These are phyloP conservation scores for Enteromius treurensis DNA, from an alignment of 2,797 vertebrate genomes.

Conservation along the genomic window DNA sequence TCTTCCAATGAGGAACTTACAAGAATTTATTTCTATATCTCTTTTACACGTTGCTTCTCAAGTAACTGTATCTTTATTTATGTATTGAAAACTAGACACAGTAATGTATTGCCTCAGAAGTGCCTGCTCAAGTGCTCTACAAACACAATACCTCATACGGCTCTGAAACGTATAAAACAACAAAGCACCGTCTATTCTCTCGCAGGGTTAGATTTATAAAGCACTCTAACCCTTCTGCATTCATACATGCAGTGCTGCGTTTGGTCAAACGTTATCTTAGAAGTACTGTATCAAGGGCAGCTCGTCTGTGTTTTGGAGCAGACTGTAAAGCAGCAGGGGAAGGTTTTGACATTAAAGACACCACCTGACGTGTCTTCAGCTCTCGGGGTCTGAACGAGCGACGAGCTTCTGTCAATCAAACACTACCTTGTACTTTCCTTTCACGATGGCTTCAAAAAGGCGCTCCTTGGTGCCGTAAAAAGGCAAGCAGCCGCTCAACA, in stretches of 20 bases:
- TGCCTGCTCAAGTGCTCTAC: not conserved
- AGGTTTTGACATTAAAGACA: no score
- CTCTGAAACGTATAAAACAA: not conserved
- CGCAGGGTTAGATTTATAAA: no score
- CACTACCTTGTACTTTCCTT: slow-evolving; percentile 96
- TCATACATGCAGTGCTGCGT: not conserved
- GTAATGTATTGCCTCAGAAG: not conserved
- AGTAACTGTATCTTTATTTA: not conserved
- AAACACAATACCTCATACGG: not conserved
- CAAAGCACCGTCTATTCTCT: not conserved
- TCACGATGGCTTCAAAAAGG: slow-evolving; percentile 96
- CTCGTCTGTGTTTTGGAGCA: not conserved
- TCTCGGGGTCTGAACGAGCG: not conserved
- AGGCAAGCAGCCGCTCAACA: slow-evolving; percentile 95
- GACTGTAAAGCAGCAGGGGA: no score
- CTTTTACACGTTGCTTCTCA: not conserved
- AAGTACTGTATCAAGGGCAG: not conserved
- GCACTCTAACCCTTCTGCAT: not conserved
- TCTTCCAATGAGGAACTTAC: not conserved
- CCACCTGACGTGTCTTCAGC: not conserved
- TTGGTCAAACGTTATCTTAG: no score
- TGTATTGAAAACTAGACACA: not conserved
- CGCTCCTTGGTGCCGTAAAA: slow-evolving; percentile 99
- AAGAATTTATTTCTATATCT: not conserved
- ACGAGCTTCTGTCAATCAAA: not conserved